These are phyloP conservation scores for Anadara kagoshimensis DNA, from an alignment of 1,140 invertebrate genomes.

Conservation along the genomic window DNA sequence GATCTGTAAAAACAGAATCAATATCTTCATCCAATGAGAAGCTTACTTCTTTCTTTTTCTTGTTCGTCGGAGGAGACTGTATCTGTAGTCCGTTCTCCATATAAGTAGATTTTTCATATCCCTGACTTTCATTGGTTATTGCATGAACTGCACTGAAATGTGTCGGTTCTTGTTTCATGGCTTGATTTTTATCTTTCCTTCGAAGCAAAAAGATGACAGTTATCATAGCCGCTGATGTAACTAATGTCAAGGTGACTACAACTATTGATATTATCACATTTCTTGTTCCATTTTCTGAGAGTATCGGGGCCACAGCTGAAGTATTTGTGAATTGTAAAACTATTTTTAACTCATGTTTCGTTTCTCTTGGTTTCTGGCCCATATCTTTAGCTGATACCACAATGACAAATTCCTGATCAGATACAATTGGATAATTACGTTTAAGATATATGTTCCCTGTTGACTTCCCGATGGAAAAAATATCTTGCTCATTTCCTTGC, in stretches of 20 bases:
- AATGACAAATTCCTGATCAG: conserved; percentile 86
- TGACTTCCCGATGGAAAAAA: conserved; percentile 89
- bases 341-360: conserved; percentile 87
- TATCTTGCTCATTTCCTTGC: conserved; percentile 79
- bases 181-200: conserved; percentile 36
- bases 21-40: conserved; percentile 48
- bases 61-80: conserved; percentile 5
- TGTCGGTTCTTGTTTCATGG: conserved; percentile 4
- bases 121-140: neutral
- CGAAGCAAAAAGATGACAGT: conserved; percentile 53
- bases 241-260: conserved; percentile 94
- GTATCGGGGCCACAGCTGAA: conserved; percentile 28
- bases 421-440: conserved; percentile 66
- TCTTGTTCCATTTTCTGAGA: conserved; percentile 44
- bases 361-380: conserved; percentile 93
- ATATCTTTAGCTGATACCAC: conserved; percentile 90
- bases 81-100: neutral
- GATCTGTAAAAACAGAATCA: neutral
- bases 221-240: conserved; percentile 84
- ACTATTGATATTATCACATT: conserved; percentile 88
- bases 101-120: neutral
- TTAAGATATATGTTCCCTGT: conserved; percentile 72
- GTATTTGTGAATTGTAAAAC: conserved; percentile 30
- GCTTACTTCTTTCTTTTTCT: conserved; percentile 57
- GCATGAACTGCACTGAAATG: conserved; percentile 11